Percentiles rank a stretch among this genome's conserved stretches.
Conservation (phyloP, 1,140 invertebrate genomes). For the Belonocnema kinseyi region DNA sequence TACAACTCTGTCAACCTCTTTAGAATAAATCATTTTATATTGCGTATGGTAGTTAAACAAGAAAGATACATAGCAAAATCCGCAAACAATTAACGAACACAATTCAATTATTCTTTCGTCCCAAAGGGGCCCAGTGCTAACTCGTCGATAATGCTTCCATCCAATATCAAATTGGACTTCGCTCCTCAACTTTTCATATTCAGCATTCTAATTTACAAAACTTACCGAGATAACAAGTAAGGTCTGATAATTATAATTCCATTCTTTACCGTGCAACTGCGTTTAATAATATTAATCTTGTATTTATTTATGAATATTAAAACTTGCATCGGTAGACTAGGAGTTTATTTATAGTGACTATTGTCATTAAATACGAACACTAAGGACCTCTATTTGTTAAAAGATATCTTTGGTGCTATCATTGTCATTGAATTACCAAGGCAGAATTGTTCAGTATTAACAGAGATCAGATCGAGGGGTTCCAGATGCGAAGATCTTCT, state of each 20-base stretch:
- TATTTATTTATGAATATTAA: not conserved
- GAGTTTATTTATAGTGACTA: slow-evolving; percentile 1
- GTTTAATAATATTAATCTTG: not conserved
- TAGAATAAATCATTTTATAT: slow-evolving; percentile 1
- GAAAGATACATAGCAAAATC: not conserved
- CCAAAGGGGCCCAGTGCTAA: not conserved
- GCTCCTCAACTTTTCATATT: not conserved
- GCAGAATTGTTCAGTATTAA: not conserved
- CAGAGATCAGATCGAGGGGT: not conserved
- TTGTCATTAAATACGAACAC: slow-evolving; percentile 8
- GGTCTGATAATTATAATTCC: too few species aligned
- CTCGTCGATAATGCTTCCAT: not conserved
- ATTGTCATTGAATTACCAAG: slow-evolving; percentile 20
- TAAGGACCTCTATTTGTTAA: not conserved
- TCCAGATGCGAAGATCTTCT: not conserved
- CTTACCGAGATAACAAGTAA: too few species aligned
- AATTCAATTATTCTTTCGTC: slow-evolving; percentile 11
- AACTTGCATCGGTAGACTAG: not conserved
- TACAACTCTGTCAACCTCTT: not conserved
- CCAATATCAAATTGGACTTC: not conserved
- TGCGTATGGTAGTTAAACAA: not conserved
- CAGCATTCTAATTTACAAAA: not conserved
- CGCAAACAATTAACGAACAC: not conserved
- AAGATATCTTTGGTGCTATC: slow-evolving; percentile 21
- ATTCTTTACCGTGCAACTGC: not conserved